Evolutionary conservation across 1,140 invertebrate species (phyloP).

Genomic region (Bombyx mori): DNA sequence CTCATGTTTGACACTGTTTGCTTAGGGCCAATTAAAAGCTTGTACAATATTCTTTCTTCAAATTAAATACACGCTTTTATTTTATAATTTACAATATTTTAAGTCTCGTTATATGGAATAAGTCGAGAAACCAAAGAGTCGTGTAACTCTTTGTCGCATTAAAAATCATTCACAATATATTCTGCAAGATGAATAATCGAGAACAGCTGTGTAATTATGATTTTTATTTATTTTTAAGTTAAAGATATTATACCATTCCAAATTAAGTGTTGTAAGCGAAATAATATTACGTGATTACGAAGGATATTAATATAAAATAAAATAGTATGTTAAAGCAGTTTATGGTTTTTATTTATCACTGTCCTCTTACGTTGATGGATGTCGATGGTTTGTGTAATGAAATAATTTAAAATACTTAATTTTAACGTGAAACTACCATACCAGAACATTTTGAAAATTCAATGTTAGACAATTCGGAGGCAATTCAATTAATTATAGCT

Average conservation of each 20-base stretch:
- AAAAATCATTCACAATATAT: slow-evolving; percentile 29
- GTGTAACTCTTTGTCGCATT: slow-evolving; percentile 58
- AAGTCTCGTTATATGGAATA: slow-evolving; percentile 16
- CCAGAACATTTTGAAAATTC: too few relatives aligned
- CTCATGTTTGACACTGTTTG: slow-evolving; percentile 30
- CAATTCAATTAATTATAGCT: too few relatives aligned
- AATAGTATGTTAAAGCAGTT: slow-evolving; percentile 41
- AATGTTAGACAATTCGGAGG: too few relatives aligned
- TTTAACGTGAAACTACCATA: too few relatives aligned
- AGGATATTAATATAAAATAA: slow-evolving; percentile 58
- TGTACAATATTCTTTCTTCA: slow-evolving; percentile 16
- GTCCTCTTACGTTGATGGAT: too few relatives aligned
- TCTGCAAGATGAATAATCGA: slow-evolving; percentile 19
- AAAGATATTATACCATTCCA: slow-evolving; percentile 64
- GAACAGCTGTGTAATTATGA: slow-evolving; percentile 35
- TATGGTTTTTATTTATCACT: too few relatives aligned
- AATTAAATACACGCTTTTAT: slow-evolving; percentile 12
- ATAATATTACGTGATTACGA: slow-evolving; percentile 59
- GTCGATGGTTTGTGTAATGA: too few relatives aligned
- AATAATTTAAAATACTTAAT: too few relatives aligned
- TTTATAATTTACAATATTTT: slow-evolving; percentile 15
- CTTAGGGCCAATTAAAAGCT: slow-evolving; percentile 21
- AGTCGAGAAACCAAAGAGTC: slow-evolving; percentile 59
- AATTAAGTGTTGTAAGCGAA: slow-evolving; percentile 67
- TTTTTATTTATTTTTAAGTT: slow-evolving; percentile 67